phyloP scores from a whole-genome alignment of 1,140 invertebrate species.

The Nasonia vitripennis region DNA sequence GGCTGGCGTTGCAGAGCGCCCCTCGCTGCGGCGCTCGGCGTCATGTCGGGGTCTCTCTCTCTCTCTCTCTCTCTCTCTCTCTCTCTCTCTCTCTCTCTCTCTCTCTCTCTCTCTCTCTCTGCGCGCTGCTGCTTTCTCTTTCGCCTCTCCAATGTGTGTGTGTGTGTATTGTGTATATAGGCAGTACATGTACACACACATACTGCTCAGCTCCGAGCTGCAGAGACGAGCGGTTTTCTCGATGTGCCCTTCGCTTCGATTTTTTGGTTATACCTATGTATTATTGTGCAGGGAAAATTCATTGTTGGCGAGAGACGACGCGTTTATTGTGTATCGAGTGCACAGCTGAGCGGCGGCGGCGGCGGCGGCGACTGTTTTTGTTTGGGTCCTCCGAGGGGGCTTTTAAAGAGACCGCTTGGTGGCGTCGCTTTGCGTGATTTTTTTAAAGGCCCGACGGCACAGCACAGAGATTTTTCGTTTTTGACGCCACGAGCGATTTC shows the following conservation, averaged over 20 bases:
- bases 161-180: neutral
- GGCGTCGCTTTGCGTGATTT: neutral
- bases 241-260: neutral
- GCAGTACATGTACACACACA: no score
- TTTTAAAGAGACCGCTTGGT: conserved; percentile 27
- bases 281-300: neutral
- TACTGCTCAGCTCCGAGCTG: neutral
- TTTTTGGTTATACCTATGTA: neutral
- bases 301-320: neutral
- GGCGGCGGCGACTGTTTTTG: neutral
- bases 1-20: neutral
- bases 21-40: neutral
- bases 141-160: neutral
- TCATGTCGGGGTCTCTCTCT: neutral
- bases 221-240: neutral
- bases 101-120: neutral
- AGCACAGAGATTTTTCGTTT: neutral
- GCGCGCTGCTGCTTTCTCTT: neutral
- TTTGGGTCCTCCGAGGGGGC: neutral
- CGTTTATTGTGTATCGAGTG: neutral
- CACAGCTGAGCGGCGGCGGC: neutral
- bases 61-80: neutral
- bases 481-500: conserved; percentile 10
- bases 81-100: neutral
- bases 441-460: conserved; percentile 33